phyloP scores from a whole-genome alignment of 2,113 vertebrate species.

The Ancistrus triradiatus region DNA sequence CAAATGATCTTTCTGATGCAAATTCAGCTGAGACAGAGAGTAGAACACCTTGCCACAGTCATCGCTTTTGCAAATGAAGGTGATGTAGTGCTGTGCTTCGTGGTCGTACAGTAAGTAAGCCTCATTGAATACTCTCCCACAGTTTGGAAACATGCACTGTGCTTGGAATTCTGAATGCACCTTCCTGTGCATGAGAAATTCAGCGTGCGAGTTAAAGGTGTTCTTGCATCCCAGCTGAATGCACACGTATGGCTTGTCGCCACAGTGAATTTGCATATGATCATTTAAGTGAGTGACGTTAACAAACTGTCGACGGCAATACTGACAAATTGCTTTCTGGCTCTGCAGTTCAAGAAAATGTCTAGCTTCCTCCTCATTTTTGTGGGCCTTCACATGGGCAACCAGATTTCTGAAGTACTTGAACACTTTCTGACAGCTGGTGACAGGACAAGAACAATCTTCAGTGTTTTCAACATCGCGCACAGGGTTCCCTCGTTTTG shows the following conservation, averaged over 20 bases:
- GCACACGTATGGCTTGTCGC: constrained; percentile 93
- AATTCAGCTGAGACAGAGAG: constrained; percentile 83
- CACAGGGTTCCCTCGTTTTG: constrained; percentile 77
- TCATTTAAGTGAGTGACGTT: constrained; percentile 95
- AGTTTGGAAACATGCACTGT: constrained; percentile 97
- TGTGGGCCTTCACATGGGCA: constrained; percentile 91
- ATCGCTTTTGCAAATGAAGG: constrained; percentile 84
- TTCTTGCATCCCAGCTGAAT: constrained; percentile 97
- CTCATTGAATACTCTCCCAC: constrained; percentile 89
- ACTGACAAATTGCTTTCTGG: constrained; percentile 97
- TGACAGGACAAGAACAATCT: constrained; percentile 94
- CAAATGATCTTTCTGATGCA: constrained; percentile 80
- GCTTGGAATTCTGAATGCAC: constrained; percentile 89
- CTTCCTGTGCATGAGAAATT: constrained; percentile 90
- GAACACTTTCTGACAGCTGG: constrained; percentile 93
- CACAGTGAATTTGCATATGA: constrained; percentile 97
- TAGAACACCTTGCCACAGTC: constrained; percentile 91
- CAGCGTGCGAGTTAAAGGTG: constrained; percentile 89
- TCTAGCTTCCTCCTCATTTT: constrained; percentile 92
- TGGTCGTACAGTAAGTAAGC: constrained; percentile 96
- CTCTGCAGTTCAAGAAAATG: constrained; percentile 97
- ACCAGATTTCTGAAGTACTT: constrained; percentile 98
- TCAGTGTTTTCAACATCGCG: constrained; percentile 78
- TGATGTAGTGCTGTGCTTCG: constrained; percentile 98
- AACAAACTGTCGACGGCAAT: constrained; percentile 95